These are phyloP conservation scores for Antrozous pallidus DNA, from an alignment of 2,797 vertebrate genomes.

Conservation along the genomic window DNA sequence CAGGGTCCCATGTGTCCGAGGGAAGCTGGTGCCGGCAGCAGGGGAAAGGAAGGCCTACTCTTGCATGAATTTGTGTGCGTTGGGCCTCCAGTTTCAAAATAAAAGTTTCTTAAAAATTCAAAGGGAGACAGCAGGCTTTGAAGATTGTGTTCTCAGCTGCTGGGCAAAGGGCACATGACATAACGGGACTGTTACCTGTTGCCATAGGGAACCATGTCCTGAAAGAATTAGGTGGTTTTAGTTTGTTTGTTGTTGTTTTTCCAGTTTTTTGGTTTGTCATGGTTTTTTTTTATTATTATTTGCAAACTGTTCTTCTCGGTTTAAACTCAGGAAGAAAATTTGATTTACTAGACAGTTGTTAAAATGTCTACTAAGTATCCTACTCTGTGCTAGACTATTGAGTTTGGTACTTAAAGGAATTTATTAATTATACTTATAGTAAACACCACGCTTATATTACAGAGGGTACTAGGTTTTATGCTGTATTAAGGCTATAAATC, in stretches of 20 bases:
- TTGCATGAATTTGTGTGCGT: no score
- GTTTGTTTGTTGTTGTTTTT: neutral
- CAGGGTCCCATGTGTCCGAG: no score
- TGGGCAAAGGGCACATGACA: neutral
- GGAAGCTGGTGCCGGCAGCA: no score
- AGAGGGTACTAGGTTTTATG: neutral
- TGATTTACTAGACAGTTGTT: slow-evolving; percentile 3
- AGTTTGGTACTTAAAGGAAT: slow-evolving; percentile 19
- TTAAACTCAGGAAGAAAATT: slow-evolving; percentile 34
- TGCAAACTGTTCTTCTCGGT: neutral
- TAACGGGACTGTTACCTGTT: neutral
- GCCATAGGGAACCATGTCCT: neutral
- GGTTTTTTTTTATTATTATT: neutral
- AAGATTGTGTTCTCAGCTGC: neutral
- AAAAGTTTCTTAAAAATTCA: neutral
- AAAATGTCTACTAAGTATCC: slow-evolving; percentile 14
- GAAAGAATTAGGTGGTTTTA: neutral
- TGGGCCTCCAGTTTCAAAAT: neutral
- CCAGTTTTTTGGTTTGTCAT: neutral
- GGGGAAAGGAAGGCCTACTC: no score
- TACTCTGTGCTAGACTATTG: neutral
- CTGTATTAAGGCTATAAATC: neutral
- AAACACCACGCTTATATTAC: neutral
- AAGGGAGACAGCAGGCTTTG: neutral
- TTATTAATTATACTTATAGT: slow-evolving; percentile 37